phyloP scores from a whole-genome alignment of 37 sponge, comb jelly and placozoan genomes.

The Halisarca cf. caerulea region DNA sequence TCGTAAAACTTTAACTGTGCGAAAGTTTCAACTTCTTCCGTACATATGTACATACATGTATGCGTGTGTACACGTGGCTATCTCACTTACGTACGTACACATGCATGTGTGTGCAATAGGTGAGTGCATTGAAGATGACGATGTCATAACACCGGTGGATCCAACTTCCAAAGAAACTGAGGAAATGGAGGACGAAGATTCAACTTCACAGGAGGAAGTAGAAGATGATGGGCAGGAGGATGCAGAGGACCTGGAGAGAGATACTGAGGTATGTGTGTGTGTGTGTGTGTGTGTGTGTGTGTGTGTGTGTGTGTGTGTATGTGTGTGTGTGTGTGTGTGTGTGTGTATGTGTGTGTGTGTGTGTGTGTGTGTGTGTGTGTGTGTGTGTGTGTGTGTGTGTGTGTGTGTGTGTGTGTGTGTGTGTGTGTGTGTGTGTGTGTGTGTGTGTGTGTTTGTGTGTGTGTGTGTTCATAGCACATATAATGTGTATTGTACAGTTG shows the following conservation, averaged over 20 bases:
- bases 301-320: not conserved
- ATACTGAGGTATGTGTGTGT: not conserved
- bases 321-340: constrained; percentile 13
- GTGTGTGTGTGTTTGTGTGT: not conserved
- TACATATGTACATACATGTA: not conserved
- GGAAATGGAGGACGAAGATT: not conserved
- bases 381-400: not conserved
- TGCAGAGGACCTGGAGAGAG: not conserved
- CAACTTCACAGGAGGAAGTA: not conserved
- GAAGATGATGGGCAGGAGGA: not conserved
- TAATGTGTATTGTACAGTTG: too few species aligned
- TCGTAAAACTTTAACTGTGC: too few species aligned
- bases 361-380: not conserved
- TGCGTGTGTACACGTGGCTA: not conserved
- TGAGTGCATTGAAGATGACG: too few species aligned
- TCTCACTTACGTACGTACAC: not conserved
- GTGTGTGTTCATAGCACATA: too few species aligned
- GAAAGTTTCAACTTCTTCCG: too few species aligned
- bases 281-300: not conserved
- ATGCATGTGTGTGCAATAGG: not conserved
- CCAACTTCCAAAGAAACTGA: not conserved
- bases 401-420: not conserved
- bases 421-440: not conserved
- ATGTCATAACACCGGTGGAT: not conserved
- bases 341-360: constrained; percentile 22